Evolutionary conservation across 2,797 vertebrate species (phyloP), one percentile per base, ranked within the genome.

Genomic region (Carapus acus): DNA sequence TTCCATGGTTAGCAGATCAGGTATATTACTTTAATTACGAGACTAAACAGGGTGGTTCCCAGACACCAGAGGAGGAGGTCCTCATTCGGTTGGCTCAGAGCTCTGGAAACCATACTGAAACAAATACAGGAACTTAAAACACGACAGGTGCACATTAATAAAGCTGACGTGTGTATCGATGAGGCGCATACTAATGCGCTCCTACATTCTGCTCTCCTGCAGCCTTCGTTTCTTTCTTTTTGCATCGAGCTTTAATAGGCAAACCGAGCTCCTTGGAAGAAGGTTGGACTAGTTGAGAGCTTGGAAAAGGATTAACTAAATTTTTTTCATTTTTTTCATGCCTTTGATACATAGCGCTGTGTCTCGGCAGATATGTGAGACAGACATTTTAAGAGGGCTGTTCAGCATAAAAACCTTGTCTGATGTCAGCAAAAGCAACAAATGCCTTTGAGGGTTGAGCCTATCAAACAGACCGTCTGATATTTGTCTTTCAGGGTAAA

Each of bases 11-110:
- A 67, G 52, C 74, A 19, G 58, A 59, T 57, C 58, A 79, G 78
- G 85, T 76, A 73, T 81, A 83, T 76, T 77, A 76, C 67, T 69
- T 82, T 77, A 84, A 86, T 85, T 83, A 82, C 49, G 58, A 68
- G 63, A 75, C 67, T 62, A 55, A 2, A 69, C 51, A 42, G 40
- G 49, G 54, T 50, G 59, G 57, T 43, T 70, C 49, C 50, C 11
- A 55, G 65, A 70, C 69, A 61, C 59, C 63, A 73, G 54, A 38
- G 49, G 34, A 46, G 67, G 57, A 65, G 41, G 40, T 40, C 63
- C 56, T 64, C 74, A 59, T 62, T 70, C 24, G 48, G 53, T 53
- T 37, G 22, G 45, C 60, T 74, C 51, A 29, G 58, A 46, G 59
- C 66, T 81, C 75, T 64, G 76, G 60, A 81, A 70, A 61, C 49